Evolutionary conservation across 30 jellyfish, hydroid and myxozoan species (phyloP), one percentile per base, ranked within the genome.

Genomic region (Aurelia sp.): DNA sequence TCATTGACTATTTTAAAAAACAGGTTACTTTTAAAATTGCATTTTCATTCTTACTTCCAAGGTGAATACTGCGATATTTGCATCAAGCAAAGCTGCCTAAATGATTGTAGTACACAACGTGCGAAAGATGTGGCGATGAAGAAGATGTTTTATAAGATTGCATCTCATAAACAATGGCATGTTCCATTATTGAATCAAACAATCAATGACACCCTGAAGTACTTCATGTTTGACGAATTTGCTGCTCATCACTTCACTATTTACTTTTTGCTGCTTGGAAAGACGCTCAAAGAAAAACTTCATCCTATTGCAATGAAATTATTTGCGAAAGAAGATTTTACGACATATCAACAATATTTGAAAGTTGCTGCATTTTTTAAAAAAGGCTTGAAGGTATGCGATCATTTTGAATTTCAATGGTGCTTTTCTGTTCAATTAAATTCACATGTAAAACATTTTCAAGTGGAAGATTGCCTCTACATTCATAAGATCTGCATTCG

Each of bases 171-270:
- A 12, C 82, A 85, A 15, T 84, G 63, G 16, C 22, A 48, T 9
- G 31, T 78, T 8, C 98, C 98, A 52, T 19, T 60, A 8, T 68
- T 91, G 17, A 89, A 91, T 82, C 96, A 91, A 70, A 16, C 93
- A 10, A 19, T 27, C 17, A 20, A 57, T 15, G 64, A 38, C 8
- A 51, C 74, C 1, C 38, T 57, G 15, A n/a, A 38, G 18, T 62
- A 76, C 40, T 51, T 90, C 5, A 75, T 73, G 97, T 70, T 78
- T 38, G 98, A 85, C 72, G 67, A 65, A 10, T 73, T 84, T 41
- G 78, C 90, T 3, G 91, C 98, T 2, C 94, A 81, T 60, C 82
- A 91, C 93, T 91, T 84, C 89, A 85, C 63, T 41, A 85, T 84
- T 21, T 85, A 84, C 61, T 91, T 87, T 67, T 24, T 41, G 50